These are phyloP conservation scores for Eulacestoma nigropectus DNA, from an alignment of 2,113 vertebrate genomes.

Conservation along the genomic window DNA sequence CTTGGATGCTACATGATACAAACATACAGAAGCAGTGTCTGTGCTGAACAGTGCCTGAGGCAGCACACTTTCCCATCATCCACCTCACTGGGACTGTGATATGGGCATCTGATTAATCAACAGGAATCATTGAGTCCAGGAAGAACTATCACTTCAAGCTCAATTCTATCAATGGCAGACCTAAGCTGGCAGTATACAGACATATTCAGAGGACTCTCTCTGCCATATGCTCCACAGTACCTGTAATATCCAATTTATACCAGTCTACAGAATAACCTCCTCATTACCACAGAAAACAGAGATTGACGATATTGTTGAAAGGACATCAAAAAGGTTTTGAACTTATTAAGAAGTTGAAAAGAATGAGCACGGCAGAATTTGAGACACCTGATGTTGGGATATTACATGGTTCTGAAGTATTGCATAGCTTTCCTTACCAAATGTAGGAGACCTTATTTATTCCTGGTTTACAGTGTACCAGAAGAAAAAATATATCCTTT, in stretches of 20 bases:
- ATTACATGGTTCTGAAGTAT: neutral
- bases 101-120: neutral
- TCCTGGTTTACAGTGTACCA: neutral
- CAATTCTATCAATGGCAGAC: neutral
- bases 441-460: neutral
- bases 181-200: neutral
- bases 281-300: neutral
- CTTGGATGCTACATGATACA: neutral
- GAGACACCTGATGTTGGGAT: neutral
- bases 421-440: neutral
- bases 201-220: neutral
- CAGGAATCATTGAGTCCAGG: neutral
- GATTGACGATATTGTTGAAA: neutral
- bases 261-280: neutral
- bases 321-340: neutral
- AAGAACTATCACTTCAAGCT: neutral
- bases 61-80: neutral
- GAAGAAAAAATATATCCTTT: neutral
- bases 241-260: neutral
- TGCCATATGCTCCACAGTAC: neutral
- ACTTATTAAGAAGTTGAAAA: neutral
- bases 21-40: neutral
- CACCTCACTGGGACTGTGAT: neutral
- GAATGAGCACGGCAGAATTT: neutral
- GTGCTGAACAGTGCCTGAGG: neutral